Base-by-base conservation (phyloP, 2,888 invertebrate genomes). In the Drosophila tripunctata region DNA sequence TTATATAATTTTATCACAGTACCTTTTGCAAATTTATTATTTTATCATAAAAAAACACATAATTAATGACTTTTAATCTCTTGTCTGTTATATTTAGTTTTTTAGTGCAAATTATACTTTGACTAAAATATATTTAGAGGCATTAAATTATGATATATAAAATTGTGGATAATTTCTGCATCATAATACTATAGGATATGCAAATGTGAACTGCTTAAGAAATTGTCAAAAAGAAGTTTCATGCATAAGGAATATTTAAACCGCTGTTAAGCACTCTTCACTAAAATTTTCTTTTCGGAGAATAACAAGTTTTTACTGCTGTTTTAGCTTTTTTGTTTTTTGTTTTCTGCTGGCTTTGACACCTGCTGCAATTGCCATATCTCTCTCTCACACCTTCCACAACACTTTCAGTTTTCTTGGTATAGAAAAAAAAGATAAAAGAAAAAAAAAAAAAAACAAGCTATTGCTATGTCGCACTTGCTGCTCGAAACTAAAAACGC, bases 361-460 rank as follows among this genome's bases (percentile, higher is more conserved):
- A 60, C 61, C 68, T 68, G 52, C 44, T 72, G 52, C 47, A 44
- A 15, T 14, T 30, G 19, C 30, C 45, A 7, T 22, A 30, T 12
- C 12, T 43, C 1, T 43, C 1, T 0, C 6, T 15, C 33, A 5
- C 4, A 17, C 22, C 19, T n/a, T 6, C n/a, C 33, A 68, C 61
- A 51, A 51, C 80, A 69, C 79, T 77, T 82, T 76, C 77, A 40
- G 55, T 83, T 77, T 77, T 65, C 52, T 62, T 61, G 36, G 64
- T 57, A 43, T 64, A 45, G 60, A 36, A 44, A 40, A 44, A 31
- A 38, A 55, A 41, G 21, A 43, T 35, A 35, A 63, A 63, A 38
- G 24, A 24, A 30, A 10, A 22, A 43, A 52, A 31, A 30, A 54
- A 24, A 27, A 30, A 50, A 51, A 55, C 40, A n/a, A 27, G 27